phyloP scores from a whole-genome alignment of 2,797 vertebrate genomes.

The Coluber constrictor region DNA sequence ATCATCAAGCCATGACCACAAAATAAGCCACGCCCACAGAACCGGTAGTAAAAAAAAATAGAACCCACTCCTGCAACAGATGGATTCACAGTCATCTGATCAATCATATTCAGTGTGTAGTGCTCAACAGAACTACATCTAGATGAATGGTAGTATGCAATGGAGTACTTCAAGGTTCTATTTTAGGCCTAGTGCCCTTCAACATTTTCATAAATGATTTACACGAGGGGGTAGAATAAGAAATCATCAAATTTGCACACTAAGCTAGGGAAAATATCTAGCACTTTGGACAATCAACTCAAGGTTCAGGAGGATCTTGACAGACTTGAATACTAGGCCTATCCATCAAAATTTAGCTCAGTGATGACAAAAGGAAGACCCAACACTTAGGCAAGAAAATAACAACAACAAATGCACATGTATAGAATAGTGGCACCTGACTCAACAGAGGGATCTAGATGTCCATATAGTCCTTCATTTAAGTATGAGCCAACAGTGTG shows the following conservation, averaged over 20 bases:
- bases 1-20: too few species aligned
- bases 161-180: background rate
- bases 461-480: too few species aligned
- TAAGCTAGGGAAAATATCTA: background rate
- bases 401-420: background rate
- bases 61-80: background rate
- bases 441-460: background rate
- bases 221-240: background rate
- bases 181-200: background rate
- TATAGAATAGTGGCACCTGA: background rate
- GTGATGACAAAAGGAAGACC: background rate
- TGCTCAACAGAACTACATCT: too few species aligned
- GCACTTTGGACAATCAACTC: background rate
- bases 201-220: background rate
- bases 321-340: background rate
- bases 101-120: background rate
- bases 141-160: background rate
- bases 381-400: background rate
- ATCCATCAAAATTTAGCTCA: background rate
- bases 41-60: too few species aligned
- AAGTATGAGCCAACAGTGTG: background rate
- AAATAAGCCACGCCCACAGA: too few species aligned
- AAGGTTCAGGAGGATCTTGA: background rate
- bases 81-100: background rate
- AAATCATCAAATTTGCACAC: background rate